These are phyloP conservation scores for Tinamus major DNA, from an alignment of 2,797 vertebrate genomes.

Conservation along the genomic window DNA sequence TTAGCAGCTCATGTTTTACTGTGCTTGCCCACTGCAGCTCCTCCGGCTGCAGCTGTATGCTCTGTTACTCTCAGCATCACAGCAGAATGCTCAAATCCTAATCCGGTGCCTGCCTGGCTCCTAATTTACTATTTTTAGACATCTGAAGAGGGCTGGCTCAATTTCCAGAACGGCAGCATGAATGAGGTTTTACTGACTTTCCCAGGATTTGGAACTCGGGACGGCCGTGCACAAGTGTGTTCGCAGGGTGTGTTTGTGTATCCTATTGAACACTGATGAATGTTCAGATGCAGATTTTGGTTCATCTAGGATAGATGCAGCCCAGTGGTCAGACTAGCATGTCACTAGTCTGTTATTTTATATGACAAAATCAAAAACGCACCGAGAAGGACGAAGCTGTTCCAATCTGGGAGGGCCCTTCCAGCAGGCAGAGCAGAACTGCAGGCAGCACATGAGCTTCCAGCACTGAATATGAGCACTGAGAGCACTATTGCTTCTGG, in stretches of 20 bases:
- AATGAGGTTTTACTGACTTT: not conserved
- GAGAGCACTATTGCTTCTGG: not conserved
- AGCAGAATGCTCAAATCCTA: conserved; percentile 2
- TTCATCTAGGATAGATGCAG: not conserved
- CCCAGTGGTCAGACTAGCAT: not conserved
- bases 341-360: not conserved
- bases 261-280: not conserved
- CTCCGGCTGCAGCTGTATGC: not conserved
- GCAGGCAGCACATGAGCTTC: no score
- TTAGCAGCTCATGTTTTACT: not conserved
- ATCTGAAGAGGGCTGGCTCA: not conserved
- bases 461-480: no score
- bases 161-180: not conserved
- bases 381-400: not conserved
- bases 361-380: not conserved
- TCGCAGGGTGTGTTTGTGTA: not conserved
- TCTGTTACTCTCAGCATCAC: not conserved
- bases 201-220: not conserved
- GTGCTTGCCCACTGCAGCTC: not conserved
- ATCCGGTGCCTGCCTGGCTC: not conserved
- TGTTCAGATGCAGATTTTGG: not conserved
- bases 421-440: no score
- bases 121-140: not conserved
- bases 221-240: not conserved
- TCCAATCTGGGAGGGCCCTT: not conserved